Conservation (phyloP, 2,888 invertebrate genomes). For the Drosophila kambysellisi region DNA sequence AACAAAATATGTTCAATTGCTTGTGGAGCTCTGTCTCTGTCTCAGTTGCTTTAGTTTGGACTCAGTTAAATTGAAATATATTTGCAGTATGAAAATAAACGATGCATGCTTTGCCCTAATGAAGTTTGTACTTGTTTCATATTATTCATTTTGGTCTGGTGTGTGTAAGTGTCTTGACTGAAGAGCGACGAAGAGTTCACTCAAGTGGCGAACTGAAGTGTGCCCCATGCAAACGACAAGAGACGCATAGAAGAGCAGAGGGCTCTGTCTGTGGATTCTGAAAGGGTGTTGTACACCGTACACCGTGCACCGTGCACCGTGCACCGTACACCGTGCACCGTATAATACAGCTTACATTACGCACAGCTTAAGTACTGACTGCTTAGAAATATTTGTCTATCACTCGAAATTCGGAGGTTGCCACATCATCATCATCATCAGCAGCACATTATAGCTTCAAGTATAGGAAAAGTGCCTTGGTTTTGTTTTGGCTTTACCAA, state of each 20-base stretch:
- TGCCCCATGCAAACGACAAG: slow-evolving; percentile 44
- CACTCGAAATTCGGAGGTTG: slow-evolving; percentile 53
- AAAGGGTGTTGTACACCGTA: slow-evolving; percentile 24
- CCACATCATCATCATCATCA: slow-evolving; percentile 15
- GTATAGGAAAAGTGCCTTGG: slow-evolving; percentile 40
- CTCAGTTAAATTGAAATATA: not conserved
- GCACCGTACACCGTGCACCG: slow-evolving; percentile 16
- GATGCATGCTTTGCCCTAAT: slow-evolving; percentile 22
- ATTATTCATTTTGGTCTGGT: slow-evolving; percentile 19
- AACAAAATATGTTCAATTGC: not conserved
- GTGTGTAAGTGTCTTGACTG: slow-evolving; percentile 26
- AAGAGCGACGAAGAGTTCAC: slow-evolving; percentile 39
- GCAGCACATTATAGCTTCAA: slow-evolving; percentile 36
- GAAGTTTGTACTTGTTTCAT: slow-evolving; percentile 22
- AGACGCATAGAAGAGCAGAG: not conserved
- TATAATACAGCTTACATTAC: slow-evolving; percentile 47
- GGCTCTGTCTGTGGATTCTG: slow-evolving; percentile 14
- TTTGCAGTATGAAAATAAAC: slow-evolving; percentile 1
- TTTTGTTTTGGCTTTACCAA: slow-evolving; percentile 36
- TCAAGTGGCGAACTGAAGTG: slow-evolving; percentile 50
- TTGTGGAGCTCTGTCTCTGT: too few relatives aligned
- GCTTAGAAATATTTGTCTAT: slow-evolving; percentile 57
- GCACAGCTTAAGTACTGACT: slow-evolving; percentile 35
- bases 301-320: not conserved
- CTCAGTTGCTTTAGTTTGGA: not conserved